Base-by-base conservation (phyloP, 2,888 invertebrate species). In the Galeopsomyia nigrocyanea region DNA sequence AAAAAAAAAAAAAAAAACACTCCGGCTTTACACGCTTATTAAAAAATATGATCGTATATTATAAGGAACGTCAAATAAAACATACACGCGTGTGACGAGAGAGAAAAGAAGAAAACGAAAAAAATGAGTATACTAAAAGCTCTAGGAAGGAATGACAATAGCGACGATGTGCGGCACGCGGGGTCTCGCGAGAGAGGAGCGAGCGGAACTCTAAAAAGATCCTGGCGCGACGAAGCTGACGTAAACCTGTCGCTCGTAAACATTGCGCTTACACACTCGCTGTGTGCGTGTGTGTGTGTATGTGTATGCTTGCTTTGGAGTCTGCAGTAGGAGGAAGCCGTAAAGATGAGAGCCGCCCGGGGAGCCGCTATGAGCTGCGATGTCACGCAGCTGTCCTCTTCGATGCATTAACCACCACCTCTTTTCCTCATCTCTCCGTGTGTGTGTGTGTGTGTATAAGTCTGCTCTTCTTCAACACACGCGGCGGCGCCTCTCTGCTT, bases 181-280 rank as follows among this genome's bases (percentile, higher is more conserved):
- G n/a, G n/a, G n/a, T n/a, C n/a, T n/a, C 16, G 16, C 58, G 49
- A n/a, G n/a, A n/a, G n/a, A n/a, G n/a, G n/a, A n/a, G 13, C 14
- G 31, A 39, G 21, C 57, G 61, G 55, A 39, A 22, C 39, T 50
- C 62, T 63, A 67, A 68, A n/a, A 64, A 53, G 31, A 67, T 47
- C 46, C 46, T 53, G n/a, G 61, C 19, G 16, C 56, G 26, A 17
- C 66, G 68, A 39, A 39, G 39, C n/a, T 68, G 73, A 68, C 63
- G 68, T 68, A 68, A 73, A 68, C 64, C 64, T 58, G 73, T 63
- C 68, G 68, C 73, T 68, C 73, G 68, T 73, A 73, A 73, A 73
- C 21, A 58, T 53, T 5, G 63, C 53, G 68, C 22, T 39, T 39
- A 39, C 39, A 39, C 7, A 10, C 39, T 7, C 5, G 39, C 5